Base-by-base conservation (phyloP, 1,140 invertebrate genomes). In the Phymastichus coffea region DNA sequence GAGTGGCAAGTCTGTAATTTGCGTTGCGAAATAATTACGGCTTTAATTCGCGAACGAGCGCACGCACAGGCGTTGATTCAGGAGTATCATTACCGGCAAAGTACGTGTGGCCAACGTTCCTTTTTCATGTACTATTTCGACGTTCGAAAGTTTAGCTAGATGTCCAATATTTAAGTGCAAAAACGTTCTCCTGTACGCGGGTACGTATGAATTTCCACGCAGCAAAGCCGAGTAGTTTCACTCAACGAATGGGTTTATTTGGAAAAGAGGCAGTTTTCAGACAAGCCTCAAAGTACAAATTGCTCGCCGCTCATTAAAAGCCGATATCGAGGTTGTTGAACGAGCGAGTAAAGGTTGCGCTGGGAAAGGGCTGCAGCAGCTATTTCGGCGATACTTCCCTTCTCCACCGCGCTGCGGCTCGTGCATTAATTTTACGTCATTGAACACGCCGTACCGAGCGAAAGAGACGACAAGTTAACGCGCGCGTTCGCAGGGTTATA, bases 1-100 rank as follows among this genome's bases (percentile, higher is more conserved):
- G 37, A 40, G 9, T n/a, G 48, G 30, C 26, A 12, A 30, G 30
- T 49, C 40, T 59, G 28, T 38, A 59, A 53, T 59, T 59, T 46
- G 15, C 30, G 46, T 59, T 59, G 38, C 41, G 49, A 52, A 59
- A 59, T 59, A 59, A 59, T 59, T 59, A 46, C 22, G 26, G 41
- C 49, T 30, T 53, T 53, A 59, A 59, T 59, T 53, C 43, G 28
- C 49, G 51, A 53, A 59, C 40, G 43, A 59, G 48, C 49, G n/a
- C n/a, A 43, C 28, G 30, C 47, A 53, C 26, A n/a, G 8, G 20
- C 28, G 4, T 15, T 26, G 14, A 49, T 49, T 26, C 28, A 46
- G 52, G 37, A 37, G 48, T 53, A 59, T 53, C 26, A 59, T 59
- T 59, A 54, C 33, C 26, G 12, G 22, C 38, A n/a, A 54, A 54